Evolutionary conservation across 2,888 invertebrate species (phyloP).

Genomic region (Hirtodrosophila duncani): DNA sequence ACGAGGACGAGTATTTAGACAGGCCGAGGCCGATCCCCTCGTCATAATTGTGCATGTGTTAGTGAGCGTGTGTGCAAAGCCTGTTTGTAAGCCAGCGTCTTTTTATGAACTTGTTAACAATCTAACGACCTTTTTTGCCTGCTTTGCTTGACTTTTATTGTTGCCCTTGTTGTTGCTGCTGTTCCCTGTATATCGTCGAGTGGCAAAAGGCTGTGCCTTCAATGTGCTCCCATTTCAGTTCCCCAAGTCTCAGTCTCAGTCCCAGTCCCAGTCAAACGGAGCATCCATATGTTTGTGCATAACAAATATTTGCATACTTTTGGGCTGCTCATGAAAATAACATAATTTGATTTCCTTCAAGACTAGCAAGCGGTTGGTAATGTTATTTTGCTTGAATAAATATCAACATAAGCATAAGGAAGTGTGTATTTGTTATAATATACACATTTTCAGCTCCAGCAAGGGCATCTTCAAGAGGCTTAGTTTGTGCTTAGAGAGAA

Average conservation of each 20-base stretch:
- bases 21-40: conserved; percentile 5
- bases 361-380: conserved; percentile 29
- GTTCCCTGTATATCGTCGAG: conserved; percentile 23
- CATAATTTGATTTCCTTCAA: conserved; percentile 64
- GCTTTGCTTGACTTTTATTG: conserved; percentile 19
- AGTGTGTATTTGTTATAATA: conserved; percentile 7
- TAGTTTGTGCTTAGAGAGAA: no score
- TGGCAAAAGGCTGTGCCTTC: conserved; percentile 31
- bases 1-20: conserved; percentile 64
- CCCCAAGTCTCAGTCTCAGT: no score
- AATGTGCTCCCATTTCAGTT: no score
- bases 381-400: conserved; percentile 36
- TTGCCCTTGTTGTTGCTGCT: conserved; percentile 12
- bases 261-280: conserved; percentile 31
- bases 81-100: conserved; percentile 42
- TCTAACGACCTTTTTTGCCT: conserved; percentile 59
- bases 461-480: conserved; percentile 7
- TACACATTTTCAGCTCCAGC: neutral
- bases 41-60: conserved; percentile 33
- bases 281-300: conserved; percentile 58
- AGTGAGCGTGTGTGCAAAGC: conserved; percentile 4
- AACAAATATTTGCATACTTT: conserved; percentile 67
- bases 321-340: conserved; percentile 58
- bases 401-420: conserved; percentile 20
- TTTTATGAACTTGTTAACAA: conserved; percentile 72